phyloP scores from a whole-genome alignment of 2,797 vertebrate genomes.

The Falco rusticolus region DNA sequence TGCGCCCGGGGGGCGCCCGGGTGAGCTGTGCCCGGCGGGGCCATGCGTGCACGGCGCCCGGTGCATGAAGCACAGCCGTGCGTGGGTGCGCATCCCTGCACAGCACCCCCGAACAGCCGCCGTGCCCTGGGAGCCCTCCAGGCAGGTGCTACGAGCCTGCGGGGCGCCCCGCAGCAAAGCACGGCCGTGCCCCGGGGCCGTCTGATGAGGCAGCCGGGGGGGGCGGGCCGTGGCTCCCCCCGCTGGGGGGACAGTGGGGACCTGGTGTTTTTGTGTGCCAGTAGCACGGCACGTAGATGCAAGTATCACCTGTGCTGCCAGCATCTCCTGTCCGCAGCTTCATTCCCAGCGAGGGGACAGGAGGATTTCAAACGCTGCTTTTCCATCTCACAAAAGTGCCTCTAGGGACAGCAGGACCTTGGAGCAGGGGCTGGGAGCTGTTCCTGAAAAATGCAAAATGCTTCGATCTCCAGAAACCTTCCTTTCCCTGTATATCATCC shows the following conservation, averaged over 20 bases:
- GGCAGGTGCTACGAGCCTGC: rapidly evolving
- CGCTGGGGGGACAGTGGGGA: not conserved
- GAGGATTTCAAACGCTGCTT: rapidly evolving
- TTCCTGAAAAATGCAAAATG: not conserved
- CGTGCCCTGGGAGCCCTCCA: not conserved
- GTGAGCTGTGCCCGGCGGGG: not conserved
- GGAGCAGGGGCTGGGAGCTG: not conserved
- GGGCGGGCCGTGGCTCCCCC: rapidly evolving
- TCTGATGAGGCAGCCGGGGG: not conserved
- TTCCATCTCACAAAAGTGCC: rapidly evolving
- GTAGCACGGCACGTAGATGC: rapidly evolving
- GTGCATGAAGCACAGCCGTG: not conserved
- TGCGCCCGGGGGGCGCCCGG: not conserved
- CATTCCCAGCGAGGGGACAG: not conserved
- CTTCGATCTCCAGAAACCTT: not conserved
- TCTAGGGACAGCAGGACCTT: rapidly evolving
- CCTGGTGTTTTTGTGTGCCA: not conserved
- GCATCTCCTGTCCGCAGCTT: not conserved
- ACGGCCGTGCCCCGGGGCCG: rapidly evolving
- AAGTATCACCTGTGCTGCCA: not conserved
- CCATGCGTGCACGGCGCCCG: not conserved
- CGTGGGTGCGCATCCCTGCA: rapidly evolving
- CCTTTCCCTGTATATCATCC: not conserved
- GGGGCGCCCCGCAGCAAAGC: not conserved
- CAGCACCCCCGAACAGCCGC: not conserved